These are phyloP conservation scores for Anthoscopus minutus DNA, from an alignment of 2,113 vertebrate species.

Conservation along the genomic window DNA sequence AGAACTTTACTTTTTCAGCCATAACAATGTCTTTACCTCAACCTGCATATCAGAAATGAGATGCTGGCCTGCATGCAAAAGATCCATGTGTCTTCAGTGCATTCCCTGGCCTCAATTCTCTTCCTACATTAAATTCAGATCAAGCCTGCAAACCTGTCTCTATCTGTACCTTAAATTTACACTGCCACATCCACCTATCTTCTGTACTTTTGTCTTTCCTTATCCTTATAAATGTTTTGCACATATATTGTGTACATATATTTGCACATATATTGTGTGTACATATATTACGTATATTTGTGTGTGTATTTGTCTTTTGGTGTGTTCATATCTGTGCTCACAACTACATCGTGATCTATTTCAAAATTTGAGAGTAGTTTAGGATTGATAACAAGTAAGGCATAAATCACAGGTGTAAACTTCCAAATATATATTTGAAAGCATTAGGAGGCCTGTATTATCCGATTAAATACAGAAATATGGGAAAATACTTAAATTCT, in stretches of 20 bases:
- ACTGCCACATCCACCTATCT: background rate
- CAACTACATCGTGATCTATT: background rate
- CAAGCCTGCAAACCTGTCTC: background rate
- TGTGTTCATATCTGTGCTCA: background rate
- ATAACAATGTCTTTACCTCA: background rate
- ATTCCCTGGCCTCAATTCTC: background rate
- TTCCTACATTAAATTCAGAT: background rate
- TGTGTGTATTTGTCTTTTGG: background rate
- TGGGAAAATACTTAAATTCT: background rate
- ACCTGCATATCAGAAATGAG: background rate
- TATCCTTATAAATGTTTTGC: background rate
- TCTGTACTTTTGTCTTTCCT: background rate
- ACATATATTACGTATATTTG: background rate
- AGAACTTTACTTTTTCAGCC: background rate
- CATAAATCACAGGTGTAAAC: background rate
- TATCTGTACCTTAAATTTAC: background rate
- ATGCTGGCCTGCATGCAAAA: background rate
- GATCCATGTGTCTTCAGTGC: fast-evolving
- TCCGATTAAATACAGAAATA: background rate
- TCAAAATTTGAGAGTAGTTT: background rate
- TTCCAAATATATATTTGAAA: background rate
- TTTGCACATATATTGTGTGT: background rate
- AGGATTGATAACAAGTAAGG: background rate
- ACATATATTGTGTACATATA: too few relatives aligned
- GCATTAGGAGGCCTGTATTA: background rate